Evolutionary conservation across 2,797 vertebrate genomes (phyloP).

Genomic region (Sylvilagus floridanus): DNA sequence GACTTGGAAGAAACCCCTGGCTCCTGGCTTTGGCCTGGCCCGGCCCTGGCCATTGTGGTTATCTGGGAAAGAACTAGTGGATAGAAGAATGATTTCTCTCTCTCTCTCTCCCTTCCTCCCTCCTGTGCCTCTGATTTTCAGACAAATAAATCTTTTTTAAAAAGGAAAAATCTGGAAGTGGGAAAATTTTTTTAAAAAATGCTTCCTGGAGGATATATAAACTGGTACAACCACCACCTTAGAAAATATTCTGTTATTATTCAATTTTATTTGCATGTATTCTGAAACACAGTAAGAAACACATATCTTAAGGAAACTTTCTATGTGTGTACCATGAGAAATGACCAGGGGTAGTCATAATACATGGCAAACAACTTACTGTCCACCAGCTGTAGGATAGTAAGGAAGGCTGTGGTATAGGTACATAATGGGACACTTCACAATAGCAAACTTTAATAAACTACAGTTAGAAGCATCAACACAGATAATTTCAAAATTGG

Average conservation of each 20-base stretch:
- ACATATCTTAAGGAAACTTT: conserved; percentile 2
- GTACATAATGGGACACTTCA: neutral
- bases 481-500: conserved; percentile 27
- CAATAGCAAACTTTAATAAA: conserved; percentile 10
- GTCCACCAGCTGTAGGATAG: neutral
- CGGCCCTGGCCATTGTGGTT: too few relatives aligned
- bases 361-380: conserved; percentile 7
- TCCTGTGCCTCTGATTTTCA: too few relatives aligned
- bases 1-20: too few relatives aligned
- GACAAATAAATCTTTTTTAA: too few relatives aligned
- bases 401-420: neutral
- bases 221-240: neutral
- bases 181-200: neutral
- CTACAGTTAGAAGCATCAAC: conserved; percentile 1
- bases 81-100: too few relatives aligned
- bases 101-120: too few relatives aligned
- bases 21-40: too few relatives aligned
- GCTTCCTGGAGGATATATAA: neutral
- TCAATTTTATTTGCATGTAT: neutral
- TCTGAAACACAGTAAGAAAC: too few relatives aligned
- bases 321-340: neutral
- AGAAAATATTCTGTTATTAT: neutral
- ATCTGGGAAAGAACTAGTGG: too few relatives aligned
- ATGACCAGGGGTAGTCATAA: neutral
- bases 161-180: neutral